These are phyloP conservation scores for Listronotus oregonensis DNA, from an alignment of 1,140 invertebrate species.

Conservation along the genomic window DNA sequence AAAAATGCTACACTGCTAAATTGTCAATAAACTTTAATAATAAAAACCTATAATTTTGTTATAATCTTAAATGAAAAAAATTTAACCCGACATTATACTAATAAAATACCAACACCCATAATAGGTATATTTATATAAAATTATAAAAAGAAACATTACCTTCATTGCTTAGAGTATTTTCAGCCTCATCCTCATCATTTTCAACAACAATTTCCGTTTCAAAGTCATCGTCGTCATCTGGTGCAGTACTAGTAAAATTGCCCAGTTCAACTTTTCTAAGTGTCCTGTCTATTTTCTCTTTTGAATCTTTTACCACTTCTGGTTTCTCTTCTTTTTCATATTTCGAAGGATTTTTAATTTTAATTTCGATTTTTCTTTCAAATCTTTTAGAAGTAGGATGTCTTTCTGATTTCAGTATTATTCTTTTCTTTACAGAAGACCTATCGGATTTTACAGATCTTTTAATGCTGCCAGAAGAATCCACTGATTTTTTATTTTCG, in stretches of 20 bases:
- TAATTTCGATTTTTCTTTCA: constrained; percentile 51
- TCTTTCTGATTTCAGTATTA: constrained; percentile 33
- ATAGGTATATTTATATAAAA: too few species aligned
- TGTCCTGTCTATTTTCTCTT: constrained; percentile 19
- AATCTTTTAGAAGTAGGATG: constrained; percentile 34
- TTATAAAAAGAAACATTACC: constrained; percentile 40
- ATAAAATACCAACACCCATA: too few species aligned
- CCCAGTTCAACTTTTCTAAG: constrained; percentile 32
- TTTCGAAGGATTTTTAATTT: constrained; percentile 51
- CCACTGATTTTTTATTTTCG: neutral
- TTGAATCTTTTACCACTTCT: constrained; percentile 5
- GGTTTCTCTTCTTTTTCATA: constrained; percentile 40
- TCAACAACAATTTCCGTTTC: constrained; percentile 38
- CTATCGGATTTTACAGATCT: neutral
- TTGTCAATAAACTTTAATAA: too few species aligned
- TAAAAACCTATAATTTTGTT: too few species aligned
- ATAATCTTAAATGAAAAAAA: too few species aligned
- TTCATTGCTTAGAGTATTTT: constrained; percentile 39
- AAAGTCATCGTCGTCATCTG: constrained; percentile 37
- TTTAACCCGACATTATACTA: too few species aligned
- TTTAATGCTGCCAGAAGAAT: neutral
- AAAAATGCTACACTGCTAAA: too few species aligned
- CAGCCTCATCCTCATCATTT: constrained; percentile 40
- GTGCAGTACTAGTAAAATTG: constrained; percentile 29
- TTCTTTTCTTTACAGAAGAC: constrained; percentile 8